Percentiles rank a stretch among this genome's conserved stretches.
These are phyloP conservation scores for Clitarchus hookeri DNA, from an alignment of 2,888 invertebrate species.

Conservation along the genomic window DNA sequence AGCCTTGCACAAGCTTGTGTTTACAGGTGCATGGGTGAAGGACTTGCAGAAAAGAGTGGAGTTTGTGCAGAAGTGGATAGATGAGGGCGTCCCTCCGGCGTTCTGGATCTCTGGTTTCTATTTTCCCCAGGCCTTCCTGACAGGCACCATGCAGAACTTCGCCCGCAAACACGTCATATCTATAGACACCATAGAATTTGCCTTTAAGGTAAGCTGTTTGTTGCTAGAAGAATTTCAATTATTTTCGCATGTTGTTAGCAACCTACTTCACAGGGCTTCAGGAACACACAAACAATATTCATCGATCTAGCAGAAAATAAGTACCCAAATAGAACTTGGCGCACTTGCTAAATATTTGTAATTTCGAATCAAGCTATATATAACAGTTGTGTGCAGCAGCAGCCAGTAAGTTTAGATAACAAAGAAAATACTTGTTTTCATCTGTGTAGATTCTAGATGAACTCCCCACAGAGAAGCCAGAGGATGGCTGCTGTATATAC, in stretches of 20 bases:
- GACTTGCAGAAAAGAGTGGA: conserved; percentile 66
- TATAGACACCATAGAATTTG: conserved; percentile 71
- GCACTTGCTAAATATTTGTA: too few species aligned
- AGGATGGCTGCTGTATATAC: conserved; percentile 67
- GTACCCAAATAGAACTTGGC: background rate
- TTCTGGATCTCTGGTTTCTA: conserved; percentile 88
- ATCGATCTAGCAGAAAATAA: too few species aligned
- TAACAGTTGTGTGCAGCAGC: too few species aligned
- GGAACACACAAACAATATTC: too few species aligned
- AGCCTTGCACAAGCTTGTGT: background rate
- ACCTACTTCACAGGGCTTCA: background rate
- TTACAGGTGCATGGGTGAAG: conserved; percentile 67
- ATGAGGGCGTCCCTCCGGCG: conserved; percentile 68
- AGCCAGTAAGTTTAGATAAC: too few species aligned
- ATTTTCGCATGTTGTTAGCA: background rate
- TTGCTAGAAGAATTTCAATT: background rate
- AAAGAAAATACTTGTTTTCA: background rate
- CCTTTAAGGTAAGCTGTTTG: conserved; percentile 60
- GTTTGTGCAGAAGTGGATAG: conserved; percentile 69
- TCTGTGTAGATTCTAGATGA: conserved; percentile 55
- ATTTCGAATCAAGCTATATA: too few species aligned
- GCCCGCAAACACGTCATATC: conserved; percentile 77
- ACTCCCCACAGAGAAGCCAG: conserved; percentile 57
- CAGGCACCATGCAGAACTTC: conserved; percentile 81
- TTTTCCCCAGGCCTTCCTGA: conserved; percentile 84